phyloP scores from a whole-genome alignment of 2,113 vertebrate species.

The Muntiacus reevesi region DNA sequence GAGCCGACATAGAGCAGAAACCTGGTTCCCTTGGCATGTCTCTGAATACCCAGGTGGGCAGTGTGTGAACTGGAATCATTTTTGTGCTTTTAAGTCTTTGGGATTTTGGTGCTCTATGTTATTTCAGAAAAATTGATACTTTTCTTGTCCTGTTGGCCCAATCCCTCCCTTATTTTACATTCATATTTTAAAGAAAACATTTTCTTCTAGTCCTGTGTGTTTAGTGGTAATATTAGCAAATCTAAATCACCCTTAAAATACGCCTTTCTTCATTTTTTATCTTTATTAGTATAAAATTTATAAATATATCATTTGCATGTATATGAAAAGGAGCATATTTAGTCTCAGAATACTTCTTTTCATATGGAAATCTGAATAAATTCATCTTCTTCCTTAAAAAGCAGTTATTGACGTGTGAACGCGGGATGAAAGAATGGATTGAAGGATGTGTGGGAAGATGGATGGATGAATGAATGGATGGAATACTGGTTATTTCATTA shows the following conservation, averaged over 20 bases:
- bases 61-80: background rate
- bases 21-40: too few species aligned
- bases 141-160: background rate
- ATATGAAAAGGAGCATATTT: background rate
- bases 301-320: background rate
- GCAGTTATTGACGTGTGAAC: background rate
- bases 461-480: background rate
- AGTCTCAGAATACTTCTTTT: background rate
- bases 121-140: background rate
- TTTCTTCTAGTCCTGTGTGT: background rate
- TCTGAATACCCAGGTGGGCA: background rate
- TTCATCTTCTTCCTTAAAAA: background rate
- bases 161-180: background rate
- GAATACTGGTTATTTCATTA: background rate
- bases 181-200: background rate
- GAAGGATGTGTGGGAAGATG: background rate
- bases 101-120: background rate
- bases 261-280: background rate
- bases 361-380: background rate
- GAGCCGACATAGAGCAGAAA: accelerated
- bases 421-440: background rate
- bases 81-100: background rate
- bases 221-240: background rate
- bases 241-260: background rate
- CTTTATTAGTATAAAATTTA: background rate